phyloP scores from a whole-genome alignment of 2,113 vertebrate species.

The Sylvia atricapilla region DNA sequence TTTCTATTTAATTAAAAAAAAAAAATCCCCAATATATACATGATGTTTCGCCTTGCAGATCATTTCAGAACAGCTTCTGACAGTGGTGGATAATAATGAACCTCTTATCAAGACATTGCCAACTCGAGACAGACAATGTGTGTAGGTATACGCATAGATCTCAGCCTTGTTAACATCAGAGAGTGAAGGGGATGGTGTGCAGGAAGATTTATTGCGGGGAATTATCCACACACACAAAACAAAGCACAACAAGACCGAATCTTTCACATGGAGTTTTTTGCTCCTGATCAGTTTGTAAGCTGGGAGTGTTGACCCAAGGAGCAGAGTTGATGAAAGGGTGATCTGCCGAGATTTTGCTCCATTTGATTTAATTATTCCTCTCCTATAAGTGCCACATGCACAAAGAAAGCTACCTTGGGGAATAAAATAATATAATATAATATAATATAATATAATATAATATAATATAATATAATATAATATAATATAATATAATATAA shows the following conservation, averaged over 20 bases:
- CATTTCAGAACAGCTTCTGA: slow-evolving; percentile 44
- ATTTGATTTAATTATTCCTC: neutral
- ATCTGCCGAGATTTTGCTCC: neutral
- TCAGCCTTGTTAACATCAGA: slow-evolving; percentile 46
- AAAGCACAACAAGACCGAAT: slow-evolving; percentile 19
- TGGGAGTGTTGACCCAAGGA: neutral
- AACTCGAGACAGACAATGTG: slow-evolving; percentile 24
- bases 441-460: neutral
- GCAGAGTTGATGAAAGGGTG: neutral
- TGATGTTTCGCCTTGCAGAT: slow-evolving; percentile 1
- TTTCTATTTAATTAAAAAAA: slow-evolving; percentile 53
- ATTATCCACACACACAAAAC: neutral
- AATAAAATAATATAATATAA: neutral
- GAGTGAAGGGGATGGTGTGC: neutral
- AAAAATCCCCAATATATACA: slow-evolving; percentile 9
- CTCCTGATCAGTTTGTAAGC: neutral
- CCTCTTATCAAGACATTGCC: slow-evolving; percentile 44
- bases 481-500: neutral
- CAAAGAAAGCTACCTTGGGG: neutral
- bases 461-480: neutral
- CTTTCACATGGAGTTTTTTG: neutral
- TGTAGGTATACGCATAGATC: neutral
- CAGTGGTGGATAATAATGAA: slow-evolving; percentile 54
- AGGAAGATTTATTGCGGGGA: slow-evolving; percentile 9
- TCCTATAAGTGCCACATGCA: neutral